phyloP scores from a whole-genome alignment of 2,113 vertebrate genomes.

The Megalops atlanticus region DNA sequence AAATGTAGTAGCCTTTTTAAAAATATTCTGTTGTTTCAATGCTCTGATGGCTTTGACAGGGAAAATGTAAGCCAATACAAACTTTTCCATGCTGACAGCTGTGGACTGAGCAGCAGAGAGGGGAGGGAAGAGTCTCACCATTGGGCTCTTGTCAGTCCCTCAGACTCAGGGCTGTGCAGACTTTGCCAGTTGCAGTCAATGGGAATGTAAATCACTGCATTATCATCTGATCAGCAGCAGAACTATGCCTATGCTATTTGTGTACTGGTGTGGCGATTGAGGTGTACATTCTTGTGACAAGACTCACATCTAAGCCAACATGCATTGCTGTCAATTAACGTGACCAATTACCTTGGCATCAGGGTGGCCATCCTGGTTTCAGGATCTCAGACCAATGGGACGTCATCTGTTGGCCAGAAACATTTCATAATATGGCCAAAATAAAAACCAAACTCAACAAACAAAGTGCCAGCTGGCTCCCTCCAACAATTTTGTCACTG shows the following conservation, averaged over 20 bases:
- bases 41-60: not conserved
- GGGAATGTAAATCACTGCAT: slow-evolving; percentile 5
- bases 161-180: not conserved
- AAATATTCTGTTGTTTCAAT: not conserved
- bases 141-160: not conserved
- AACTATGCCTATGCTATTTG: not conserved
- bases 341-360: too few relatives aligned
- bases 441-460: too few relatives aligned
- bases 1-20: too few relatives aligned
- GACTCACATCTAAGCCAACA: not conserved
- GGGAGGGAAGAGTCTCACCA: not conserved
- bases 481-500: too few relatives aligned
- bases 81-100: not conserved
- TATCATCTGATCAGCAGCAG: not conserved
- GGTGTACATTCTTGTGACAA: not conserved
- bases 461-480: too few relatives aligned
- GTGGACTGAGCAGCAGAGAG: not conserved
- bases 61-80: not conserved
- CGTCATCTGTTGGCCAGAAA: too few relatives aligned
- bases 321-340: not conserved
- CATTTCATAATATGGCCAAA: too few relatives aligned
- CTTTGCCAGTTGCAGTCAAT: not conserved
- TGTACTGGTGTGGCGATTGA: too few relatives aligned
- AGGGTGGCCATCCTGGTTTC: too few relatives aligned
- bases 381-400: too few relatives aligned